Evolutionary conservation across 2,797 vertebrate species (phyloP), one percentile per base, ranked within the genome.

Genomic region (Cynodonichthys magdalenae): DNA sequence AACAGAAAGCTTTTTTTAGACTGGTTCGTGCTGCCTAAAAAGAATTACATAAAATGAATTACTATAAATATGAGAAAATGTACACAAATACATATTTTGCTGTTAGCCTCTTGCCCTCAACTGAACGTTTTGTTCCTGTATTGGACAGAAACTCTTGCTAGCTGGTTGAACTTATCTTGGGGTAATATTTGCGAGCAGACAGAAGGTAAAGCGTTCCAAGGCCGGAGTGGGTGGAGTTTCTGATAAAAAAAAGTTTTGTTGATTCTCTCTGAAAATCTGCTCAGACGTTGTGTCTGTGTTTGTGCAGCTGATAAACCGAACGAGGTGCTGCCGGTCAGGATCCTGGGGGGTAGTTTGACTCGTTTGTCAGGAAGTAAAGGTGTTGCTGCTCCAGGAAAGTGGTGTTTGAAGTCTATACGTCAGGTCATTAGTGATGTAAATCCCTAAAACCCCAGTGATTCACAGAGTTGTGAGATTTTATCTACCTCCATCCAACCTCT

Each of bases 401-500:
- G 9, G 19, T 20, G 46, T 48, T 48, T 48, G 46, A 20, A 20
- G 46, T 48, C 46, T 20, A 4, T 1, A 11, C 19, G 46, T 48
- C 46, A 20, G 10, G n/a, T 48, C 46, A 48, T 20, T 48, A 20
- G 19, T 12, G 19, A 20, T 14, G 46, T 12, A 48, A 19, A 19
- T 19, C 45, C 45, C 45, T n/a, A 3, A 19, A 48, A 44, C 7
- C 6, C 19, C 19, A 20, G 12, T 3, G 19, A 9, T 20, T 48
- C 19, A 20, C 46, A 48, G 10, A 1, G 11, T 4, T 14, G 36
- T 39, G 11, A 39, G 36, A 39, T 12, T 31, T 8, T 10, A 34
- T 39, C 36, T 11, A 24, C 17, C 68, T 68, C n/a, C 19, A 18
- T 55, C 45, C 12, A 59, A 53, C 56, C 58, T 63, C 67, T 8